Evolutionary conservation across 2,797 vertebrate genomes (phyloP).

Genomic region (Arrhamphus sclerolepis): DNA sequence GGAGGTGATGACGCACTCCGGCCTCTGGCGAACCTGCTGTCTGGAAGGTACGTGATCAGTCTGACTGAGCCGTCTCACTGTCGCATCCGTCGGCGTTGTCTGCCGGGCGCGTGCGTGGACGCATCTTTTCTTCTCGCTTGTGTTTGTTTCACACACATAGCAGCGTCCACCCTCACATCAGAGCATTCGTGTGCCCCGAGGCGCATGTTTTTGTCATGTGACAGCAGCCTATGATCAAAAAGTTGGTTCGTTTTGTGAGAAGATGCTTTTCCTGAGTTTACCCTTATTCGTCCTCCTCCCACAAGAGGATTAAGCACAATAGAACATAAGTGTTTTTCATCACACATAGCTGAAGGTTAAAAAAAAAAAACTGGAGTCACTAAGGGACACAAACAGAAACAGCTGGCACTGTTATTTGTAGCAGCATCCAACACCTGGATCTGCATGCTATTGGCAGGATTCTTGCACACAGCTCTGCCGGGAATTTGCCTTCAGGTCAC

Average conservation of each 20-base stretch:
- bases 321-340: not conserved
- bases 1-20: conserved; percentile 99
- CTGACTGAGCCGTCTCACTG: conserved; percentile 31
- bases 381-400: too few relatives aligned
- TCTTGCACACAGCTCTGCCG: not conserved
- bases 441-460: not conserved
- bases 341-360: not conserved
- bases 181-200: not conserved
- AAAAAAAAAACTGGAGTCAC: too few relatives aligned
- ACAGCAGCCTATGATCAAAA: too few relatives aligned
- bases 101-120: conserved; percentile 4
- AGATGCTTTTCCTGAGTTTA: too few relatives aligned
- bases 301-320: not conserved
- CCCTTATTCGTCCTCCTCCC: too few relatives aligned
- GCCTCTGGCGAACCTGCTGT: conserved; percentile 98
- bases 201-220: not conserved
- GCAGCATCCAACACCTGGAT: not conserved
- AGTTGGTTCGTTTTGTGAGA: too few relatives aligned
- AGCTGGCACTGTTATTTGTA: too few relatives aligned
- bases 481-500: conserved; percentile 26
- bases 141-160: conserved; percentile 1
- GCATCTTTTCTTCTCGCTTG: not conserved
- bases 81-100: not conserved
- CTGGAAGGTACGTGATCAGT: conserved; percentile 92
- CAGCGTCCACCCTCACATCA: not conserved